Evolutionary conservation across 2,888 invertebrate genomes (phyloP).

Genomic region (Brenthis hecate): DNA sequence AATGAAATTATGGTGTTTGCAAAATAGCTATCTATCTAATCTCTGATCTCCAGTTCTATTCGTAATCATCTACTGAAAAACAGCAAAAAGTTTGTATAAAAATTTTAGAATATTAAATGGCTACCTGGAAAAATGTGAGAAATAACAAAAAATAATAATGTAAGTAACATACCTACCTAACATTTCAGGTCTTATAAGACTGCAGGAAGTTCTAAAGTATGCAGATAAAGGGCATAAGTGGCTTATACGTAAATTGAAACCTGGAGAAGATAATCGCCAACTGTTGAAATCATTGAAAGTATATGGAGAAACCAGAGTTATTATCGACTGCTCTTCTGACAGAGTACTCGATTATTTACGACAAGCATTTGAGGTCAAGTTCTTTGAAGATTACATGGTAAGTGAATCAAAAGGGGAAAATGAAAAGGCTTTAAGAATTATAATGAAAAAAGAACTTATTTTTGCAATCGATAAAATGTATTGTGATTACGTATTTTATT

Average conservation of each 20-base stretch:
- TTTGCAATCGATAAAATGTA: too few species aligned
- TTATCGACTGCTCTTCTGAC: constrained; percentile 88
- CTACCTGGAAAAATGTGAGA: too few species aligned
- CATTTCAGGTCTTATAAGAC: constrained; percentile 84
- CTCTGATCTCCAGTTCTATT: too few species aligned
- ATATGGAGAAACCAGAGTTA: constrained; percentile 86
- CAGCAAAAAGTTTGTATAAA: background rate
- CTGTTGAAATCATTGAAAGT: constrained; percentile 89
- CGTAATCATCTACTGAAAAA: too few species aligned
- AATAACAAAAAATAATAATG: background rate
- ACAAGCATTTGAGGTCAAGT: constrained; percentile 92
- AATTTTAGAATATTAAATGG: too few species aligned
- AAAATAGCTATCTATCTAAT: too few species aligned
- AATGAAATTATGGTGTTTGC: too few species aligned
- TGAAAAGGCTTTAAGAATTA: too few species aligned
- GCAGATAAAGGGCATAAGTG: constrained; percentile 86
- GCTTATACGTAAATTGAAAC: constrained; percentile 84
- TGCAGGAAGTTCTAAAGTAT: constrained; percentile 90
- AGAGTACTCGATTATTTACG: constrained; percentile 85
- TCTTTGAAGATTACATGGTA: constrained; percentile 91
- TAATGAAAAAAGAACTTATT: too few species aligned
- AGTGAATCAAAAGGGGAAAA: background rate
- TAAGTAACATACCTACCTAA: background rate
- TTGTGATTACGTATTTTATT: too few species aligned
- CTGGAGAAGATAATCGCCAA: constrained; percentile 82